These are phyloP conservation scores for Festucalex cinctus DNA, from an alignment of 2,113 vertebrate genomes.

Conservation along the genomic window DNA sequence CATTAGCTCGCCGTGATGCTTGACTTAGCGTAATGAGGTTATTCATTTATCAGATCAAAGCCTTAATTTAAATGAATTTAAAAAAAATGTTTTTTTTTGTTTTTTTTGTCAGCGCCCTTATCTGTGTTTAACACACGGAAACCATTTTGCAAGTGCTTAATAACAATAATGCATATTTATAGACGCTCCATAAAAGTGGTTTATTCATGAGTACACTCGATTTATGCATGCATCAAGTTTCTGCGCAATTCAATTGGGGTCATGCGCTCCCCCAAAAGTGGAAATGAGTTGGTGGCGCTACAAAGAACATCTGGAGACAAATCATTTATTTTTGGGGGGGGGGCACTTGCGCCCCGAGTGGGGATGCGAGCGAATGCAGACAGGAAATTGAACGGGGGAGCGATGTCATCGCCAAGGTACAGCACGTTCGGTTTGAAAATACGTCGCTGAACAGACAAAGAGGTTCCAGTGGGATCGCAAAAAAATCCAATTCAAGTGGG, in stretches of 20 bases:
- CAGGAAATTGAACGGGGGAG: background rate
- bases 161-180: background rate
- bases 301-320: conserved; percentile 7
- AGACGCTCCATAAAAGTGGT: background rate
- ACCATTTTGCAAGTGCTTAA: background rate
- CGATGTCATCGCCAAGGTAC: background rate
- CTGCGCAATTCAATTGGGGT: conserved; percentile 3
- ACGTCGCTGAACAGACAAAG: background rate
- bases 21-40: conserved; percentile 11
- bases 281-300: background rate
- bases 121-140: conserved; percentile 2
- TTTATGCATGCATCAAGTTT: conserved; percentile 16
- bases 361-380: background rate
- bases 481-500: background rate
- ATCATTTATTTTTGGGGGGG: background rate
- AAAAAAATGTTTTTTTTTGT: too few relatives aligned
- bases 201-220: conserved; percentile 5
- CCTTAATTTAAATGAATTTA: conserved; percentile 9
- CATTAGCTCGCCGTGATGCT: background rate
- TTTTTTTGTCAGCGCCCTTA: conserved; percentile 9
- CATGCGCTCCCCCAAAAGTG: background rate
- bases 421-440: background rate
- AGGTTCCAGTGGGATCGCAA: conserved; percentile 2
- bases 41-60: conserved; percentile 19
- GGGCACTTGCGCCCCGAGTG: background rate